Evolutionary conservation across 2,113 vertebrate species (phyloP), one percentile per base, ranked within the genome.

Genomic region (Chaetorhynchus papuensis): DNA sequence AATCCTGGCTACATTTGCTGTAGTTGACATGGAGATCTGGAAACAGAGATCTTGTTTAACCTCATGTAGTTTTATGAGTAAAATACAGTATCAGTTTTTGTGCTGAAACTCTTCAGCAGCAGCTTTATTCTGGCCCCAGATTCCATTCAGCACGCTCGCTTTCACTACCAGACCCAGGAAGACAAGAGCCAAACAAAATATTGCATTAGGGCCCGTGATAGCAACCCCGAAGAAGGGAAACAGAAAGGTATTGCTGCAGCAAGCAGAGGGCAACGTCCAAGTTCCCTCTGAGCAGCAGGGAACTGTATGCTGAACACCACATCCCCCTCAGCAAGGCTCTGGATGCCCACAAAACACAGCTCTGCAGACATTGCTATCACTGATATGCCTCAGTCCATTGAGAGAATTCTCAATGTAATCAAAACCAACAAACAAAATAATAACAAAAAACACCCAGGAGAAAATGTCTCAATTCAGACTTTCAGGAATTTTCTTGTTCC

Each of bases 151-250:
- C 45, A 57, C 2, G 2, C 28, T 18, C 1, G 0, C 20, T 57
- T 60, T n/a, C 53, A n/a, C 27, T 59, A 44, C 3, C 49, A 52
- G 39, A 21, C 16, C 42, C 52, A 65, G 64, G 30, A 53, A 57
- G n/a, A 57, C 72, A 50, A 70, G 44, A 71, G 22, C 5, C 33
- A 54, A 57, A 53, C 3, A 5, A 31, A 31, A 30, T 44, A 13
- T 4, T 71, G 19, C 2, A 1, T 22, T n/a, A 41, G 31, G 45
- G 47, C 13, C 50, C 0, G 0, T 2, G 15, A 16, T 0, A 16
- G 66, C 37, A 80, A 7, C 27, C 23, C 45, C 2, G 6, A 49
- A 42, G 75, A 45, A 13, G 35, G 28, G 39, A 54, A 39, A 19
- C 9, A 9, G 31, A 52, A 63, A 59, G 53, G 63, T 12, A 16